Evolutionary conservation across 2,888 invertebrate species (phyloP), one percentile per base, ranked within the genome.

Genomic region (Seira sanloemensis): DNA sequence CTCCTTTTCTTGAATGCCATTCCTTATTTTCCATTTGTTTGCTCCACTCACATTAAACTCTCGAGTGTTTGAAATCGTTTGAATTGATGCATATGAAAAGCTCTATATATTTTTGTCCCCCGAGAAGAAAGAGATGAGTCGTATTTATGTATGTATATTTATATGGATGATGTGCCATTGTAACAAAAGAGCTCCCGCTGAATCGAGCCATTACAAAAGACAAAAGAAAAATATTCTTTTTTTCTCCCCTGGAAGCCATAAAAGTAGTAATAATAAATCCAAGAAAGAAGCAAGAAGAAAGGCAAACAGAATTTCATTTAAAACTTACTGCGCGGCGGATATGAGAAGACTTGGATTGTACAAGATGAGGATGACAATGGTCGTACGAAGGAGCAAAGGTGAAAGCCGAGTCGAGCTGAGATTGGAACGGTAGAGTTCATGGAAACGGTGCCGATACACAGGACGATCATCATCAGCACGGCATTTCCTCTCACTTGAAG

Each of bases 281-380:
- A 4, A 58, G n/a, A 16, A 18, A 58, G 12, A 58, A 58, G 58
- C 58, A 4, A 58, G 58, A 12, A 37, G 7, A 18, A 58, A 58
- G 2, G 58, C n/a, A 37, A 58, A 58, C 58, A 58, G 58, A 58
- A 58, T 58, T 58, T 58, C 58, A 58, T 58, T 58, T 58, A 58
- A 46, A 65, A 78, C 83, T 86, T 86, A 86, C 86, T 86, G 83
- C 72, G 83, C 86, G 62, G 86, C 83, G 79, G 83, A 78, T 82
- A 83, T 83, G 79, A 86, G 83, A 50, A 86, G 79, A 83, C 77
- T 79, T 73, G 83, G 79, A 75, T 78, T 86, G 73, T 76, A 83
- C 83, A 83, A 78, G 72, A 86, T 72, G 80, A 86, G 78, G 76
- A 82, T 79, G 72, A 86, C 58, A 71, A 84, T 21, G n/a, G 79